Conservation (phyloP, 64 coral and sea anemone genomes). For the Stichodactyla mertensii region DNA sequence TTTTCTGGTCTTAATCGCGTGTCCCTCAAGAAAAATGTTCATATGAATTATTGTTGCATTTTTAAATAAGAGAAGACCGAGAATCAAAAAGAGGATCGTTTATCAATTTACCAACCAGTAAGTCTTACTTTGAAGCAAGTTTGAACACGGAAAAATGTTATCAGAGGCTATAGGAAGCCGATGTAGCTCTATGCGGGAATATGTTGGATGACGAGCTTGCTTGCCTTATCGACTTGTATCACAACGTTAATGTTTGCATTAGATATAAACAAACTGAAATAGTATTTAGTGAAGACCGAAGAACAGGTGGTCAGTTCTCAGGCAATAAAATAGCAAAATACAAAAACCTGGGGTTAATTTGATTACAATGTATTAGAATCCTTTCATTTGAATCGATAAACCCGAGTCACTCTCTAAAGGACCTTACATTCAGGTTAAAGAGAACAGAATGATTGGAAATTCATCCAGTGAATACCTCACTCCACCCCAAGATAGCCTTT, state of each 20-base stretch:
- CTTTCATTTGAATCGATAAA: slow-evolving; percentile 65
- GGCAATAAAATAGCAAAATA: slow-evolving; percentile 32
- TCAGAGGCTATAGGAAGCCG: background rate
- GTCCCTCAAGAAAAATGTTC: background rate
- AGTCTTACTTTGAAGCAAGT: background rate
- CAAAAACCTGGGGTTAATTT: slow-evolving; percentile 54
- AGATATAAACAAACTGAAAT: slow-evolving; percentile 69
- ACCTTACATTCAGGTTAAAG: background rate
- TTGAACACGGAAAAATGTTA: background rate
- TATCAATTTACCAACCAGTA: background rate
- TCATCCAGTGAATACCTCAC: background rate
- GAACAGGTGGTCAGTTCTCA: slow-evolving; percentile 80
- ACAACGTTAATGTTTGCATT: slow-evolving; percentile 61
- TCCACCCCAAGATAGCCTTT: background rate
- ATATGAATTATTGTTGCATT: background rate
- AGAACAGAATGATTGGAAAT: background rate
- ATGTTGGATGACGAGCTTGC: background rate
- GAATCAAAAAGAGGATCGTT: background rate
- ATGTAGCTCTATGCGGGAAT: background rate
- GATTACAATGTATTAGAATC: slow-evolving; percentile 82
- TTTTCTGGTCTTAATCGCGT: background rate
- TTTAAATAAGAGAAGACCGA: background rate
- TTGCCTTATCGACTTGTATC: slow-evolving; percentile 15
- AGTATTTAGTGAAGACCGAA: slow-evolving; percentile 58
- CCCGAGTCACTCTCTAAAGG: background rate